Conservation (phyloP, 2,888 invertebrate genomes). For the Eueremaeus valkanovi region DNA sequence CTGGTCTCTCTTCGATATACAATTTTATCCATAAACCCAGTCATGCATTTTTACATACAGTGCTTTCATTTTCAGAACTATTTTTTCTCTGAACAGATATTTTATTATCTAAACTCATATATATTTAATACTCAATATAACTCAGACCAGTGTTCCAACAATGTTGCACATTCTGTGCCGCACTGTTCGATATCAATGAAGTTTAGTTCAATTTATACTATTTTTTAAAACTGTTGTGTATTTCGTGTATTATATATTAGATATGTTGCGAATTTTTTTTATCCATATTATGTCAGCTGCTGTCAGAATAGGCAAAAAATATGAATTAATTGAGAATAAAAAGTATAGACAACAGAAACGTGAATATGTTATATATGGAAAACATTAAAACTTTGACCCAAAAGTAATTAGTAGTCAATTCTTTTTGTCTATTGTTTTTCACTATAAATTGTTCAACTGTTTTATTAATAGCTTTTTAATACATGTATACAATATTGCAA, state of each 20-base stretch:
- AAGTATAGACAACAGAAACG: no score
- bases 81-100: conserved; percentile 6
- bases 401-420: conserved; percentile 32
- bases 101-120: conserved; percentile 22
- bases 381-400: conserved; percentile 32
- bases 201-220: background rate
- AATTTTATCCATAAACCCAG: conserved; percentile 12
- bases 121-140: conserved; percentile 6
- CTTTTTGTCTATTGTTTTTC: conserved; percentile 7
- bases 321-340: no score
- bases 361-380: no score
- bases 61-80: background rate
- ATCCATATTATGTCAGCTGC: conserved; percentile 4
- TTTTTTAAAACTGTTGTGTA: background rate
- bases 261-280: background rate
- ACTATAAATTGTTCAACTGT: conserved; percentile 30
- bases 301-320: background rate
- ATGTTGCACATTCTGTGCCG: no score
- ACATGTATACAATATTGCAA: conserved; percentile 15
- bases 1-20: background rate
- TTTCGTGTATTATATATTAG: background rate
- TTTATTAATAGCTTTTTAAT: conserved; percentile 34
- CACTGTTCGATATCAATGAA: no score
- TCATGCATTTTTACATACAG: conserved; percentile 4
- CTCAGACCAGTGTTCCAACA: background rate